phyloP scores from a whole-genome alignment of 2,797 vertebrate genomes.

The Dipus sagitta region DNA sequence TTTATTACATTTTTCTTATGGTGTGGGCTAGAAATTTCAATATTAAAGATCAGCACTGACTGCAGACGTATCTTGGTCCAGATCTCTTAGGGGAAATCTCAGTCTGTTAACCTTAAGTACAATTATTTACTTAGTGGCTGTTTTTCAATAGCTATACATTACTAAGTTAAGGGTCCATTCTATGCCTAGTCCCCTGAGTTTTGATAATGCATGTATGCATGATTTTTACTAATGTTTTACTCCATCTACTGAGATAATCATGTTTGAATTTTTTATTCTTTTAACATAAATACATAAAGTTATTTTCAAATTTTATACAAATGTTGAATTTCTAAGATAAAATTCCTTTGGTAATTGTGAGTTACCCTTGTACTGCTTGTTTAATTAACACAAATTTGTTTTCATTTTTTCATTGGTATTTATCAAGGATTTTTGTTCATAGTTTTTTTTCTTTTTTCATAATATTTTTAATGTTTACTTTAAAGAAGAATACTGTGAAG shows the following conservation, averaged over 20 bases:
- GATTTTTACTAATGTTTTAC: neutral
- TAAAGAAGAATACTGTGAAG: neutral
- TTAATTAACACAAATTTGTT: neutral
- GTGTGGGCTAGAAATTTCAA: neutral
- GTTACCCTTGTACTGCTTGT: neutral
- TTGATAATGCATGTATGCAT: neutral
- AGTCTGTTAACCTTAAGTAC: neutral
- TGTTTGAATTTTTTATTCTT: neutral
- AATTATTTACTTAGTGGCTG: neutral
- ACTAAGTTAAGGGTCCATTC: neutral
- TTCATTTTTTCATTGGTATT: neutral
- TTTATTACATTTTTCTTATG: neutral
- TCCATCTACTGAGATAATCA: neutral
- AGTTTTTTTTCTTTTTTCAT: neutral
- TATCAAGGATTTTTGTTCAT: neutral
- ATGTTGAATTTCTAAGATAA: neutral
- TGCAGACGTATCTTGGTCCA: neutral
- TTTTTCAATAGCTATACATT: neutral
- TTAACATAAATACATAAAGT: neutral
- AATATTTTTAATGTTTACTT: neutral
- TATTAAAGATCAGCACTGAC: neutral
- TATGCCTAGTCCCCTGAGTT: neutral
- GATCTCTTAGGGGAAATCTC: neutral
- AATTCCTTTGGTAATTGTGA: neutral
- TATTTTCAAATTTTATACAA: neutral